Percentiles rank a stretch among this genome's conserved stretches.
These are phyloP conservation scores for Apodemus speciosus DNA, from an alignment of 2,113 vertebrate species.

Conservation along the genomic window DNA sequence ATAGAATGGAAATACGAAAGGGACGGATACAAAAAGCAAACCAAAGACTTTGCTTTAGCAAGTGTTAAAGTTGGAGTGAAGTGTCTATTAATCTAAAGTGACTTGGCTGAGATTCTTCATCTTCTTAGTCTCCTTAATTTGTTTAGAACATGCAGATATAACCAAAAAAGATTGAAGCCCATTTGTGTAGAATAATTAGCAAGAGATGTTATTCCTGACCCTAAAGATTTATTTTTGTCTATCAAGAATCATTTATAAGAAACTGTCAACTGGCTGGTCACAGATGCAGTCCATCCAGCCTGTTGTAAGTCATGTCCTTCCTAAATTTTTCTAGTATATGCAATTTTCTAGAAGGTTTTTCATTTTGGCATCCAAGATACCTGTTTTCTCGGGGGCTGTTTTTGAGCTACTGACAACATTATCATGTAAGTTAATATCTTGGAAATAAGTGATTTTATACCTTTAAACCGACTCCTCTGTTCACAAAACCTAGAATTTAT, in stretches of 20 bases:
- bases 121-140: conserved; percentile 17
- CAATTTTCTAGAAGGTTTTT: not conserved
- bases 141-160: not conserved
- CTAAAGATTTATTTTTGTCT: conserved; percentile 31
- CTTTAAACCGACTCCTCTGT: not conserved
- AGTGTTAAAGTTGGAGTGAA: conserved; percentile 27
- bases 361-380: not conserved
- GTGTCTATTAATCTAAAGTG: not conserved
- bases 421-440: not conserved
- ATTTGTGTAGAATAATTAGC: conserved; percentile 33
- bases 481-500: not conserved
- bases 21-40: not conserved
- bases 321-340: conserved; percentile 17
- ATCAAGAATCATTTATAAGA: conserved; percentile 6
- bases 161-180: not conserved
- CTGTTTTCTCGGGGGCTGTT: conserved; percentile 17
- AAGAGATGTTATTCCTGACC: not conserved
- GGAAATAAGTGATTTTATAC: not conserved
- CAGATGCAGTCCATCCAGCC: not conserved
- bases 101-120: not conserved
- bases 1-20: conserved; percentile 3
- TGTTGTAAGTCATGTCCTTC: conserved; percentile 6
- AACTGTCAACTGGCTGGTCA: not conserved
- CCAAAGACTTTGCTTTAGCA: not conserved
- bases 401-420: not conserved